A percentile compares a stretch with the other conserved stretches of the same genome.
Evolutionary conservation across 1,140 invertebrate species (phyloP).

Genomic region (Sitodiplosis mosellana): DNA sequence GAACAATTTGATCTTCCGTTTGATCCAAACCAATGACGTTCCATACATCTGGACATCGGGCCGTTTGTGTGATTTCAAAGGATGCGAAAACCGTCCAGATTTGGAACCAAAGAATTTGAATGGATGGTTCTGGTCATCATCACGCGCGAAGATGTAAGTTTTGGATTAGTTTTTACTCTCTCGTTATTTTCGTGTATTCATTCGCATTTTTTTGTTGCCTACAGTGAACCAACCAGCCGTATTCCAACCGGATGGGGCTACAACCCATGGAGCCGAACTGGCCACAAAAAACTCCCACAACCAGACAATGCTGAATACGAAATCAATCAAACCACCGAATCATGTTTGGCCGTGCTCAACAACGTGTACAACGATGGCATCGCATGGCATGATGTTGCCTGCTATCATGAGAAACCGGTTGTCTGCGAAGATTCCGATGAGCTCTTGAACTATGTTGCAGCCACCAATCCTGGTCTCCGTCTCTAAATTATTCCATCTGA

Average conservation of each 20-base stretch:
- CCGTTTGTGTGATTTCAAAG: conserved; percentile 81
- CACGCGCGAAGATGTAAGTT: conserved; percentile 56
- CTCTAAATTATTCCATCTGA: conserved; percentile 30
- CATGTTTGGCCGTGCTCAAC: conserved; percentile 68
- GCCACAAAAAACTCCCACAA: conserved; percentile 71
- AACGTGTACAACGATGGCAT: conserved; percentile 84
- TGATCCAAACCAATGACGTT: conserved; percentile 73
- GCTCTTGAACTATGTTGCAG: conserved; percentile 49
- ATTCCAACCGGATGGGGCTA: conserved; percentile 35
- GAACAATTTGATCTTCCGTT: conserved; percentile 69
- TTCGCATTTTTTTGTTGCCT: too few relatives aligned
- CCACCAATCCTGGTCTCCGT: conserved; percentile 59
- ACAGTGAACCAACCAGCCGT: conserved; percentile 54
- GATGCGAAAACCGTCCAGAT: conserved; percentile 67
- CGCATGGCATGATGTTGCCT: conserved; percentile 81
- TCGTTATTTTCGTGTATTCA: too few relatives aligned
- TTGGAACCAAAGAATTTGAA: conserved; percentile 67
- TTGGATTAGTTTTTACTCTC: too few relatives aligned
- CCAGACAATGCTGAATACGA: conserved; percentile 84
- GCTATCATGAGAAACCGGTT: conserved; percentile 79
- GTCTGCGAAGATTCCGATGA: conserved; percentile 78
- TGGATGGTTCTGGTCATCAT: conserved; percentile 88
- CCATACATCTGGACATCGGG: conserved; percentile 86
- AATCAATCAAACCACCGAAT: conserved; percentile 74
- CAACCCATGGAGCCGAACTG: conserved; percentile 75